Base-by-base conservation (phyloP, 2,797 vertebrate species). In the Eulemur albifrons region DNA sequence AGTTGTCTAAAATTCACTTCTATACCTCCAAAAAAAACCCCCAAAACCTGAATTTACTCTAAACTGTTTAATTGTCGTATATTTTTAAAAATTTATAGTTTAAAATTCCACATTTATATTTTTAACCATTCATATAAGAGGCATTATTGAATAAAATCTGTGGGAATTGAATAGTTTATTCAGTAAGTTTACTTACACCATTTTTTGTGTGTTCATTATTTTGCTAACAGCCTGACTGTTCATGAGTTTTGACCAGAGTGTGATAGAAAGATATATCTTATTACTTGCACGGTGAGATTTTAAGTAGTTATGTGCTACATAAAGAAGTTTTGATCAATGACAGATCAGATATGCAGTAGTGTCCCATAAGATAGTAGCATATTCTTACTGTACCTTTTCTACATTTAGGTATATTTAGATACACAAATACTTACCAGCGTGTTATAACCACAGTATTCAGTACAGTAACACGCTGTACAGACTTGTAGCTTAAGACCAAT, bases 1-100 rank as follows among this genome's bases (percentile, higher is more conserved):
- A 61, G 12, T 57, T 83, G 92, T 43, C 65, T 89, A 94, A 95
- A 93, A 90, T 50, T 38, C 20, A 75, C 7, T 95, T 69, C 17
- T 40, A 27, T 79, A 38, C 12, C 13, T 65, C 38, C 30, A 35
- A 59, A 85, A 38, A 38, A 20, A 52, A 35, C 13, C 11, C 35
- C 35, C 15, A 25, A 73, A 75, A 23, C 2, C 11, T 52, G 4
- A 23, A 11, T 73, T 76, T 15, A 14, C 73, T 90, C 52, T 14
- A 73, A 69, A n/a, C 52, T 14, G 57, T 69, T 84, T n/a, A 25
- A 7, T 75, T 61, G 32, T 50, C 52, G 72, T 5, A 2, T 87
- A 80, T 45, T 89, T 92, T 79, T 25, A 59, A 91, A 81, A 69
- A 59, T 50, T 77, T 90, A 7, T 61, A 80, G 15, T 54, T 95